These are phyloP conservation scores for Indicator maculatus DNA, from an alignment of 2,113 vertebrate species.

Conservation along the genomic window DNA sequence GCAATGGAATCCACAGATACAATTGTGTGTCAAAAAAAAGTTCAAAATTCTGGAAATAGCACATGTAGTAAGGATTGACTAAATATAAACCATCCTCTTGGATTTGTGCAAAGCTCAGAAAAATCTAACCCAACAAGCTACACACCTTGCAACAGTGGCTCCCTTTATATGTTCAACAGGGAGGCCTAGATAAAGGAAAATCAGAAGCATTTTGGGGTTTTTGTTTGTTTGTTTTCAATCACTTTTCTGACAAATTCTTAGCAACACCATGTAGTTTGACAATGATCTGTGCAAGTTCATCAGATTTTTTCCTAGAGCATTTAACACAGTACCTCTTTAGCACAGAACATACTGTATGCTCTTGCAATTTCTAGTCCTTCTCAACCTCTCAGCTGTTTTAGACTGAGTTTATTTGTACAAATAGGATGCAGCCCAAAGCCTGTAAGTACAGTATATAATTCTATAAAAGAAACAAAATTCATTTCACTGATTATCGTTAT, in stretches of 20 bases:
- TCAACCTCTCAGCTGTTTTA: neutral
- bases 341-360: neutral
- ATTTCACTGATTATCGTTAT: neutral
- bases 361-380: neutral
- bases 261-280: neutral
- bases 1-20: neutral
- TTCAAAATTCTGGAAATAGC: neutral
- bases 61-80: neutral
- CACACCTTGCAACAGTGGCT: neutral
- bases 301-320: neutral
- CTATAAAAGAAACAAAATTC: accelerated
- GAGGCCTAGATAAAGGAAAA: neutral
- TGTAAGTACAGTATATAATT: neutral
- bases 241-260: neutral
- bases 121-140: neutral
- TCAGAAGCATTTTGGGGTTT: neutral
- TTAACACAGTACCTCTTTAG: neutral
- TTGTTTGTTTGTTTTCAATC: neutral
- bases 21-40: neutral
- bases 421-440: neutral
- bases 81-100: neutral
- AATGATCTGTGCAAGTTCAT: neutral
- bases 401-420: neutral
- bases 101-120: neutral
- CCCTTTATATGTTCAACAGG: neutral